phyloP scores from a whole-genome alignment of 2,888 invertebrate genomes.

The Chaitophorus viminalis region DNA sequence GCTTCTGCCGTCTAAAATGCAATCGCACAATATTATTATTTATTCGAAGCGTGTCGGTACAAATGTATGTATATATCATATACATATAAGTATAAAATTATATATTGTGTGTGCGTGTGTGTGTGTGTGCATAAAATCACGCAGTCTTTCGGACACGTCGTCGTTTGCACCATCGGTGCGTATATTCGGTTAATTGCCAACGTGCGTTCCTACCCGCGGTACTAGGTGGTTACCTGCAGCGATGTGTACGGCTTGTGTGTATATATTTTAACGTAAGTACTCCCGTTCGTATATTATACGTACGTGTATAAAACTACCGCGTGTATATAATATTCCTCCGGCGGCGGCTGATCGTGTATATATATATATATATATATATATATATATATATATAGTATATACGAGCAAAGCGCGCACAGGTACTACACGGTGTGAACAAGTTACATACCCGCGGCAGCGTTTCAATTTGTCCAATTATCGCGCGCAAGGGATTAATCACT shows the following conservation, averaged over 20 bases:
- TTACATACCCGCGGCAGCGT: conserved; percentile 54
- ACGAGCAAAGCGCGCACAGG: neutral
- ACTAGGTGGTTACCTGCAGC: too few relatives aligned
- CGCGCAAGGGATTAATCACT: conserved; percentile 53
- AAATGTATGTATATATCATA: neutral
- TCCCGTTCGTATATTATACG: neutral
- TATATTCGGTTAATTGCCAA: conserved; percentile 6
- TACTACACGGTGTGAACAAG: conserved; percentile 47
- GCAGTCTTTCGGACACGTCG: neutral
- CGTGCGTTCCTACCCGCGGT: too few relatives aligned
- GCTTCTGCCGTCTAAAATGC: too few relatives aligned
- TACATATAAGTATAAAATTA: too few relatives aligned
- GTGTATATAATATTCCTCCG: conserved; percentile 8
- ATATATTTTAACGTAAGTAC: neutral
- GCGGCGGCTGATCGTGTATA: neutral
- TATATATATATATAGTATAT: too few relatives aligned
- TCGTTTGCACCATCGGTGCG: neutral
- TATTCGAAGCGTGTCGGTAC: neutral
- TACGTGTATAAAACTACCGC: conserved; percentile 4
- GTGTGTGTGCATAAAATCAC: too few relatives aligned
- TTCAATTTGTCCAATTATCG: conserved; percentile 62
- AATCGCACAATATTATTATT: too few relatives aligned
- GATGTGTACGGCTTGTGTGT: neutral
- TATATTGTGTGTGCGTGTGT: too few relatives aligned
- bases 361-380: too few relatives aligned